Evolutionary conservation across 2,888 invertebrate species (phyloP).

Genomic region (Tetropium fuscum): DNA sequence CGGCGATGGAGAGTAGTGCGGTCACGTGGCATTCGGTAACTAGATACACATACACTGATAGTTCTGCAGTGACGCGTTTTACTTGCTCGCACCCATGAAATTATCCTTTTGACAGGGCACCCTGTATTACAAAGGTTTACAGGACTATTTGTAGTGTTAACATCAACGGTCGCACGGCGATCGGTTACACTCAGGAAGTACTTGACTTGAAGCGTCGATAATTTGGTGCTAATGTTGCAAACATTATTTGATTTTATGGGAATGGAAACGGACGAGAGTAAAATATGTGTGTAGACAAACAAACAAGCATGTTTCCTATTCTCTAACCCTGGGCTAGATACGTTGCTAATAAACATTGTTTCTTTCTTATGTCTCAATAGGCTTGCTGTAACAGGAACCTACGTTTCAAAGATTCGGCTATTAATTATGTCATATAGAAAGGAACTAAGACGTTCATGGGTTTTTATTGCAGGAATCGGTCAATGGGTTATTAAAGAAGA

Average conservation of each 20-base stretch:
- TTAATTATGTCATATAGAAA: too few relatives aligned
- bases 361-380: too few relatives aligned
- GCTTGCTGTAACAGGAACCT: too few relatives aligned
- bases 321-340: too few relatives aligned
- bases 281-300: too few relatives aligned
- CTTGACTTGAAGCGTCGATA: conserved; percentile 40
- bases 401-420: too few relatives aligned
- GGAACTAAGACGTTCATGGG: too few relatives aligned
- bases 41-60: conserved; percentile 32
- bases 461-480: too few relatives aligned
- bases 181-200: conserved; percentile 39
- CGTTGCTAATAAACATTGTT: too few relatives aligned
- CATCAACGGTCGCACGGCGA: conserved; percentile 45
- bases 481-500: too few relatives aligned
- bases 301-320: too few relatives aligned
- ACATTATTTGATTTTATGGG: conserved; percentile 28
- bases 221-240: conserved; percentile 27
- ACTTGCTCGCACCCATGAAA: conserved; percentile 36
- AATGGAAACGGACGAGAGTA: too few relatives aligned
- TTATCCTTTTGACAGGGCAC: conserved; percentile 41
- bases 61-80: conserved; percentile 33
- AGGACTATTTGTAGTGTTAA: conserved; percentile 28
- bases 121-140: conserved; percentile 28
- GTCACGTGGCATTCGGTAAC: conserved; percentile 29
- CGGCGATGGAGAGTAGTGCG: conserved; percentile 8